Conservation (phyloP, 2,113 vertebrate genomes). For the Lipophrys pholis region DNA sequence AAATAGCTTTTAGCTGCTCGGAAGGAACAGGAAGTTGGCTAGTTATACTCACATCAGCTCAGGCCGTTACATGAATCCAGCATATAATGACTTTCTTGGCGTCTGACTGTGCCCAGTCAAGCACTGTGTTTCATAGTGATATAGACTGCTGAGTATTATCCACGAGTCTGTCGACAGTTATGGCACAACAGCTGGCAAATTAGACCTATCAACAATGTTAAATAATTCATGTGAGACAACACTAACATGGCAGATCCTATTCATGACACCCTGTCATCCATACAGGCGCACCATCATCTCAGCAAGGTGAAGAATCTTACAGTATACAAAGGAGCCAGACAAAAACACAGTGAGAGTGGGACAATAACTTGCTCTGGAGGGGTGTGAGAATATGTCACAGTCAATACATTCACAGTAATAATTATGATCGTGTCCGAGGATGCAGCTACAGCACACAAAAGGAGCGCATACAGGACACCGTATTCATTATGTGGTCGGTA, state of each 20-base stretch:
- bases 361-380: constrained; percentile 64
- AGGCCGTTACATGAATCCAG: constrained; percentile 50
- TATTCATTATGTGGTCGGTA: constrained; percentile 50
- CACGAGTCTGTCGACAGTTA: constrained; percentile 75
- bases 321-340: constrained; percentile 66
- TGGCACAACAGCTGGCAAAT: constrained; percentile 85
- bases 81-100: constrained; percentile 66
- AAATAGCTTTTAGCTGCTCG: constrained; percentile 13
- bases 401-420: constrained; percentile 58
- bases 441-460: constrained; percentile 44
- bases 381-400: constrained; percentile 69
- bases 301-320: constrained; percentile 76
- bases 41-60: constrained; percentile 60
- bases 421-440: constrained; percentile 49
- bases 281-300: constrained; percentile 73
- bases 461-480: constrained; percentile 15
- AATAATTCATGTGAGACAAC: constrained; percentile 83
- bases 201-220: constrained; percentile 81
- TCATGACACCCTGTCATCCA: constrained; percentile 76
- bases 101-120: constrained; percentile 78
- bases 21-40: constrained; percentile 77
- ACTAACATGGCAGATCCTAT: constrained; percentile 80
- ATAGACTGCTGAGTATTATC: constrained; percentile 78
- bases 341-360: constrained; percentile 53
- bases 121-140: constrained; percentile 71